Conservation (phyloP, 2,888 invertebrate genomes). For the Dolomedes plantarius region DNA sequence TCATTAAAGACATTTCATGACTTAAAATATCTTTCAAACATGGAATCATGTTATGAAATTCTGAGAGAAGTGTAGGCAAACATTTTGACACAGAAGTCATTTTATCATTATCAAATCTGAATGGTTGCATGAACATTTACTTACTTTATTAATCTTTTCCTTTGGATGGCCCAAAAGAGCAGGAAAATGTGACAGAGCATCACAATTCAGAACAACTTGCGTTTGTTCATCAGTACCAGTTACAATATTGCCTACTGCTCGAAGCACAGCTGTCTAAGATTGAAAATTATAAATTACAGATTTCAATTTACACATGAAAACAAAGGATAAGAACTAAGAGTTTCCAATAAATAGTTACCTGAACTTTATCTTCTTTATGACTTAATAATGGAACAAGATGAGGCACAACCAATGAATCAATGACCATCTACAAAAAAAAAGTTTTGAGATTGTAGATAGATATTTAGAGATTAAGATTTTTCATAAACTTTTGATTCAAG, state of each 20-base stretch:
- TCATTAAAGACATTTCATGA: too few relatives aligned
- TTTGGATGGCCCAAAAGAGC: constrained; percentile 93
- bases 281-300: not conserved
- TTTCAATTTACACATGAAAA: not conserved
- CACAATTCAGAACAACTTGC: constrained; percentile 96
- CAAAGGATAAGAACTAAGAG: not conserved
- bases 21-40: too few relatives aligned
- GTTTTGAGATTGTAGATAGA: not conserved
- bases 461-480: too few relatives aligned
- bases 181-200: constrained; percentile 95
- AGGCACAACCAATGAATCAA: constrained; percentile 96
- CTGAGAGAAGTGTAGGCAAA: too few relatives aligned
- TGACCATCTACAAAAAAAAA: constrained; percentile 83
- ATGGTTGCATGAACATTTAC: too few relatives aligned
- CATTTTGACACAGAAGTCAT: too few relatives aligned
- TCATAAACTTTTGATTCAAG: too few relatives aligned
- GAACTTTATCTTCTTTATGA: constrained; percentile 92
- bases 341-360: constrained; percentile 74
- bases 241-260: constrained; percentile 98
- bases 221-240: constrained; percentile 99
- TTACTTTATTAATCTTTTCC: constrained; percentile 97
- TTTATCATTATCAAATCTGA: too few relatives aligned
- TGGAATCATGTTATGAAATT: too few relatives aligned
- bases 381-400: constrained; percentile 96
- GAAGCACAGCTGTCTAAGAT: constrained; percentile 80